A percentile compares a stretch with the other conserved stretches of the same genome.
Evolutionary conservation across 2,888 invertebrate genomes (phyloP).

Genomic region (Atherix ibis): DNA sequence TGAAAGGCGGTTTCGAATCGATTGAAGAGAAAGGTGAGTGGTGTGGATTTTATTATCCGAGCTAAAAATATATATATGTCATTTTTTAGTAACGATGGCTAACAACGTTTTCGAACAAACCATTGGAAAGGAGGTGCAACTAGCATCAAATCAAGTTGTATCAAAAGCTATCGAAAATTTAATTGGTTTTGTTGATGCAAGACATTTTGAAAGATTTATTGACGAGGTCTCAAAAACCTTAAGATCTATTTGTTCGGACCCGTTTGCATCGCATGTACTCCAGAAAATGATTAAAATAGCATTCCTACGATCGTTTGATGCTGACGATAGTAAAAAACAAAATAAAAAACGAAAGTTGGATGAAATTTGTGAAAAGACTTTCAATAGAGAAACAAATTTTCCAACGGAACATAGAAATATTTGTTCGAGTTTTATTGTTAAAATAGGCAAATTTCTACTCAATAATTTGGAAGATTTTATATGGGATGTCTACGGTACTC

Average conservation of each 20-base stretch:
- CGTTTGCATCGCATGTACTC: slow-evolving; percentile 64
- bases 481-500: slow-evolving; percentile 61
- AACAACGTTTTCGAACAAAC: slow-evolving; percentile 63
- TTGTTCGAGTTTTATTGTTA: slow-evolving; percentile 49
- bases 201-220: slow-evolving; percentile 46
- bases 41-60: not conserved
- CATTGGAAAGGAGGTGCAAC: slow-evolving; percentile 50
- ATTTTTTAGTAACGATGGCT: slow-evolving; percentile 35
- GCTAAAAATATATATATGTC: not conserved
- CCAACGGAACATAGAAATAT: slow-evolving; percentile 35
- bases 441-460: slow-evolving; percentile 55
- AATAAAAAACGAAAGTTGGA: slow-evolving; percentile 21
- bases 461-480: slow-evolving; percentile 78
- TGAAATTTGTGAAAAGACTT: slow-evolving; percentile 20
- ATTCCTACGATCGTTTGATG: slow-evolving; percentile 20
- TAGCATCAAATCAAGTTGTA: slow-evolving; percentile 64
- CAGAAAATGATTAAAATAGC: slow-evolving; percentile 42
- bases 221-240: slow-evolving; percentile 46
- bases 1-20: slow-evolving; percentile 48
- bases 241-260: slow-evolving; percentile 54
- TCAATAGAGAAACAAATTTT: slow-evolving; percentile 27
- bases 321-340: slow-evolving; percentile 16
- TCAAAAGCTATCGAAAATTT: slow-evolving; percentile 63
- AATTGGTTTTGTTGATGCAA: slow-evolving; percentile 47
- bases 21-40: slow-evolving; percentile 54